Evolutionary conservation across 2,888 invertebrate genomes (phyloP), one percentile per base, ranked within the genome.

Genomic region (Agrenia bidenticulata): DNA sequence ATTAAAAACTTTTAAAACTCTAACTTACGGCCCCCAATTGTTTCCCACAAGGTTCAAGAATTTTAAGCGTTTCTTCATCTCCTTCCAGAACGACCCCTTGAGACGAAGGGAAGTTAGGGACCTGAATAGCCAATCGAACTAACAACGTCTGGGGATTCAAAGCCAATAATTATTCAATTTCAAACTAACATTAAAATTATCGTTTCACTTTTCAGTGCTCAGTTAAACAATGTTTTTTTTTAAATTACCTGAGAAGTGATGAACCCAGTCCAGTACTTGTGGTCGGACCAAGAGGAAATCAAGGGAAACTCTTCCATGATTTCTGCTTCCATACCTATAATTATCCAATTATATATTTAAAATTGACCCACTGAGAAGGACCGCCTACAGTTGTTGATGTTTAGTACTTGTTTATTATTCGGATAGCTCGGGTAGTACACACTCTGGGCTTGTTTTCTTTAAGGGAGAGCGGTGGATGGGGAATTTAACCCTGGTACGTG

Each of bases 221-320:
- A 32, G 4, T 32, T 32, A 4, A 32, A 32, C 32, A 32, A 32
- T 7, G 32, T 32, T 4, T 4, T 7, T 32, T 32, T 11, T 7
- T 32, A 32, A 13, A 19, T 23, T 37, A 67, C 69, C 50, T 66
- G 42, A 1, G 65, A 55, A 15, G 26, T 17, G 21, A 73, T 39
- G 39, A 73, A 73, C 7, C 73, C 73, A 0, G 66, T 57, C 73
- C 73, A 73, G 17, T 61, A 64, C 17, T 41, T 62, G 21, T 56
- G 7, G 21, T 64, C 60, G 1, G 64, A 55, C 50, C 67, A 71
- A 11, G 56, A 64, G 13, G 66, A 56, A 15, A 73, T 21, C n/a
- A 73, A 42, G 9, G 70, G 73, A 27, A 64, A 73, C 11, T 66
- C 37, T 42, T 45, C 27, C 65, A 73, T 69, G 0, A 73, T 58